Percentiles rank a stretch among this genome's conserved stretches.
phyloP scores from a whole-genome alignment of 2,888 invertebrate genomes.

The Pteria penguin region DNA sequence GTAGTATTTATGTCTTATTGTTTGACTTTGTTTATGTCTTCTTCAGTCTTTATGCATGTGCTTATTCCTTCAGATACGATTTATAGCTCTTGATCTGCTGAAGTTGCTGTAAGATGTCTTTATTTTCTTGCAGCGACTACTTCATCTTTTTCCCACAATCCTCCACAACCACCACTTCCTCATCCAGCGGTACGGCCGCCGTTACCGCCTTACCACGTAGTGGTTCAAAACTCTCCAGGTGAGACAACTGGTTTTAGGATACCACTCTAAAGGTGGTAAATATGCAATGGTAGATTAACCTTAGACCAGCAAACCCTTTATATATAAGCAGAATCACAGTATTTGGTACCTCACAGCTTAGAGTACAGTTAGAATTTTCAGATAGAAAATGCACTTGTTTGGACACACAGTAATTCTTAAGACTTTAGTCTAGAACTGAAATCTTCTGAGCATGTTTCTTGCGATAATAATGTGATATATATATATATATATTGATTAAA shows the following conservation, averaged over 20 bases:
- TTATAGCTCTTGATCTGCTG: neutral
- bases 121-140: slow-evolving; percentile 48
- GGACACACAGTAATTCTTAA: too few relatives aligned
- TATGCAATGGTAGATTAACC: neutral
- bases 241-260: slow-evolving; percentile 24
- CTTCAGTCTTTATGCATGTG: neutral
- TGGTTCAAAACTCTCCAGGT: slow-evolving; percentile 75
- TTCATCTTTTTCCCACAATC: slow-evolving; percentile 38
- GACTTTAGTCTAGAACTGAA: too few relatives aligned
- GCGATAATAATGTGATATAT: too few relatives aligned
- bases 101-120: slow-evolving; percentile 16
- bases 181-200: slow-evolving; percentile 68
- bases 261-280: slow-evolving; percentile 6
- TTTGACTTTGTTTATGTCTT: neutral
- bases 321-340: too few relatives aligned
- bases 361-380: too few relatives aligned
- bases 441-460: too few relatives aligned
- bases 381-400: too few relatives aligned
- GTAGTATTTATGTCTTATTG: neutral
- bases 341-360: too few relatives aligned
- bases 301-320: too few relatives aligned
- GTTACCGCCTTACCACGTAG: slow-evolving; percentile 77
- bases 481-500: too few relatives aligned
- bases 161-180: slow-evolving; percentile 47
- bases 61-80: neutral